Evolutionary conservation across 2,113 vertebrate species (phyloP).

Genomic region (Poecilia latipinna): DNA sequence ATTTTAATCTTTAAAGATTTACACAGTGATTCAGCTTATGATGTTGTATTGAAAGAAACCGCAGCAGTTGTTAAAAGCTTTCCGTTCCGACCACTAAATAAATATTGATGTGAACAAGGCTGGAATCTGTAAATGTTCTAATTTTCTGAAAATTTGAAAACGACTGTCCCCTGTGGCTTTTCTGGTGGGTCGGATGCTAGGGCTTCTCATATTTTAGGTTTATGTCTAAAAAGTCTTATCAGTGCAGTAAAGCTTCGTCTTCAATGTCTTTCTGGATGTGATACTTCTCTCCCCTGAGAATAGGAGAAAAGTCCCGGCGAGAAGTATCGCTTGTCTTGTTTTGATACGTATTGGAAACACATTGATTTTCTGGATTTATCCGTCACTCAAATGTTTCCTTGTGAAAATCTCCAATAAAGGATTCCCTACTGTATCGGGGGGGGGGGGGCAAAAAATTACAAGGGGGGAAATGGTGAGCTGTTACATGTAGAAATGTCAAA

Average conservation of each 20-base stretch:
- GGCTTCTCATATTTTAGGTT: background rate
- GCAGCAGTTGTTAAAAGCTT: slow-evolving; percentile 41
- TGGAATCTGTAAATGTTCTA: background rate
- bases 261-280: slow-evolving; percentile 10
- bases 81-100: slow-evolving; percentile 33
- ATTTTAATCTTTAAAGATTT: slow-evolving; percentile 36
- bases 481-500: slow-evolving; percentile 55
- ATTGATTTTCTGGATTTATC: slow-evolving; percentile 50
- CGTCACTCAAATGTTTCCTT: slow-evolving; percentile 33
- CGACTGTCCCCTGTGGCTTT: slow-evolving; percentile 8
- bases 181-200: background rate
- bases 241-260: background rate
- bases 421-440: background rate
- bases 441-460: too few species aligned
- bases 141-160: background rate
- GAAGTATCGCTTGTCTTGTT: slow-evolving; percentile 15
- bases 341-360: slow-evolving; percentile 30
- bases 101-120: slow-evolving; percentile 41
- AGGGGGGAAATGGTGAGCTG: too few species aligned
- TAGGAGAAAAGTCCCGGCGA: background rate
- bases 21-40: slow-evolving; percentile 14
- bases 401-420: slow-evolving; percentile 35
- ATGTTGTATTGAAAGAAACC: slow-evolving; percentile 31
- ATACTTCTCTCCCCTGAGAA: slow-evolving; percentile 13
- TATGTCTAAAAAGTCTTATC: slow-evolving; percentile 11